Conservation (phyloP, 2,888 invertebrate species). For the Pomacea canaliculata region DNA sequence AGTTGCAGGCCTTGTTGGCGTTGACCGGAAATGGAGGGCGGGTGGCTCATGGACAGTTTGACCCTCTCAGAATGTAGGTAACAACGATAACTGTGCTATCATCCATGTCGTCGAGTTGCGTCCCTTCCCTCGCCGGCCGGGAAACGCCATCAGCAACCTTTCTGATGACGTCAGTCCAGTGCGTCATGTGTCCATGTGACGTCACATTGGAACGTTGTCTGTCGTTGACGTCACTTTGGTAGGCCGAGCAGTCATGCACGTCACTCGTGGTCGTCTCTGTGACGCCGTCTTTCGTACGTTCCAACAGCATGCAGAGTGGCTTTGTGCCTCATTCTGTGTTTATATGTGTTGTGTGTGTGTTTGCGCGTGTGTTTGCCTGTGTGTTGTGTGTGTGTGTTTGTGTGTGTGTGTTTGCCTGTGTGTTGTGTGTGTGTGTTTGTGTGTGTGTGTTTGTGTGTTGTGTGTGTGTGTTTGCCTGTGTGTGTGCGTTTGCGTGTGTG, state of each 20-base stretch:
- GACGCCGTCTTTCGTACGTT: no score
- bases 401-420: neutral
- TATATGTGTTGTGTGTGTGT: neutral
- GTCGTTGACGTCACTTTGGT: neutral
- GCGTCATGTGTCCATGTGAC: neutral
- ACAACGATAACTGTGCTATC: neutral
- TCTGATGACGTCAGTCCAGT: neutral
- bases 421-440: no score
- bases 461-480: no score
- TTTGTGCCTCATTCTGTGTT: neutral
- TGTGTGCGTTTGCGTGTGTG: no score
- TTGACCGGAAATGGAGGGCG: conserved; percentile 32
- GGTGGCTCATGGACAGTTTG: conserved; percentile 47
- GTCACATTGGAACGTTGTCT: neutral
- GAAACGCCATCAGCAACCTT: neutral
- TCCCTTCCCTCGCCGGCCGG: conserved; percentile 9
- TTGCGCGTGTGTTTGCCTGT: no score
- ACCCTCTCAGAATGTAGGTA: conserved; percentile 46
- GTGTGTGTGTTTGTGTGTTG: no score
- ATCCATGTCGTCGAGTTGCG: conserved; percentile 1
- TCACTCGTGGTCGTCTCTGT: neutral
- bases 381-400: conserved; percentile 2
- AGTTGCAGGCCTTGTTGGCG: conserved; percentile 48
- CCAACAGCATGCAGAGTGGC: neutral
- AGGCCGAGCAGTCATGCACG: no score